Base-by-base conservation (phyloP, 1,140 invertebrate genomes). In the Rhagoletis zephyria region DNA sequence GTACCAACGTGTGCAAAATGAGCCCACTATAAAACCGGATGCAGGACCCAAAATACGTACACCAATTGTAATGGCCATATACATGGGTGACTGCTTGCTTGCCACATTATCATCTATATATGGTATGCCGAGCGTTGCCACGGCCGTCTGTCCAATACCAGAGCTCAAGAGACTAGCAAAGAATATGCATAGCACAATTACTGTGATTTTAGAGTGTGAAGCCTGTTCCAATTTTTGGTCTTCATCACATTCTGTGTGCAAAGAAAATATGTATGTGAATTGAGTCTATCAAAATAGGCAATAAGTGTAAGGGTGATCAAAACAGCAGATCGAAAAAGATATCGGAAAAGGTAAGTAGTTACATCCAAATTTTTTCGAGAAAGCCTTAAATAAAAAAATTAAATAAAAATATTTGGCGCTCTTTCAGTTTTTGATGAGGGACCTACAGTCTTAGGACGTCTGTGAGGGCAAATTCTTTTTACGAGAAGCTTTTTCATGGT, bases 61-160 rank as follows among this genome's bases (percentile, higher is more conserved):
- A 60, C 97, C 97, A 89, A 98, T 98, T 6, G 97, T 98, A 87
- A 98, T 97, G 10, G 97, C 97, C 93, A 98, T 98, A 94, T 98
- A 98, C 88, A 98, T 95, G n/a, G 97, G 97, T 74, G 97, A 98
- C 92, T 98, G 97, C 91, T 96, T 95, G 93, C 96, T 97, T 88
- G 97, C 96, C 48, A 98, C 97, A 93, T 98, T 98, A 93, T 98
- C 97, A 90, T 98, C 97, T 74, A 98, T 97, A 91, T 98, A 98
- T 1, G 97, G 97, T 90, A 98, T 98, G 4, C 97, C 97, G n/a
- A 98, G 94, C 3, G 97, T 98, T 88, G 97, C 96, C n/a, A 98
- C 97, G 2, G 97, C 97, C 0, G 97, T 98, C 93, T 98, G 97
- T 1, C 97, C 97, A 93, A 98, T 96, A 56, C 97, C 97, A n/a